Evolutionary conservation across 1,140 invertebrate species (phyloP).

Genomic region (Brachionus asplanchnoidis): DNA sequence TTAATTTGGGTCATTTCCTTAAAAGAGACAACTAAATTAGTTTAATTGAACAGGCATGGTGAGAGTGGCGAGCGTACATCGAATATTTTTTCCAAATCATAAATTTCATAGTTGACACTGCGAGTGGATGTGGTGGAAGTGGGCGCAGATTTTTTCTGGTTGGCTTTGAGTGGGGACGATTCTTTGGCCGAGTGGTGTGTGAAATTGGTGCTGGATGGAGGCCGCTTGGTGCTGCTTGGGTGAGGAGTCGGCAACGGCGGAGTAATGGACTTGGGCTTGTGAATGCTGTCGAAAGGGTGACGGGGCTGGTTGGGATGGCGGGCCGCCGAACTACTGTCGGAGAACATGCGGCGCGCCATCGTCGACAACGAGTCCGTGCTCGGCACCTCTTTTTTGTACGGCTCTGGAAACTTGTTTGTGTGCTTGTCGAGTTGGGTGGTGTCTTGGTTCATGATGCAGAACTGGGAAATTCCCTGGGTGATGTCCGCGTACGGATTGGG

Average conservation of each 20-base stretch:
- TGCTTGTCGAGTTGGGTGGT: neutral
- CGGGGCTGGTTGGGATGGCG: neutral
- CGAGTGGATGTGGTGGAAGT: neutral
- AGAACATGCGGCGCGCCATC: neutral
- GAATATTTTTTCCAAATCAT: neutral
- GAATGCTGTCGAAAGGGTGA: neutral
- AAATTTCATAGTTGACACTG: neutral
- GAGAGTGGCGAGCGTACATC: neutral
- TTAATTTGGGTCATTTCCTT: conserved; percentile 29
- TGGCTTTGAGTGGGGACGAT: neutral
- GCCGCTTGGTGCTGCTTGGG: neutral
- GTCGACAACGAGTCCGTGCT: conserved; percentile 3
- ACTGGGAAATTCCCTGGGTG: neutral
- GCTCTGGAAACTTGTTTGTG: neutral
- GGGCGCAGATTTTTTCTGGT: neutral
- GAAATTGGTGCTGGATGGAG: conserved; percentile 10
- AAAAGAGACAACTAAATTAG: neutral
- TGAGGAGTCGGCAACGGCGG: neutral
- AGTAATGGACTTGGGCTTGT: neutral
- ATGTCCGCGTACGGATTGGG: neutral
- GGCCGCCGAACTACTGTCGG: neutral
- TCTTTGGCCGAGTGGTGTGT: neutral
- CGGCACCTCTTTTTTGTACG: neutral
- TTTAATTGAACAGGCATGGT: neutral
- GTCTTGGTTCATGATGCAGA: neutral